Evolutionary conservation across 2,888 invertebrate species (phyloP).

Genomic region (Tenthredo amoena): DNA sequence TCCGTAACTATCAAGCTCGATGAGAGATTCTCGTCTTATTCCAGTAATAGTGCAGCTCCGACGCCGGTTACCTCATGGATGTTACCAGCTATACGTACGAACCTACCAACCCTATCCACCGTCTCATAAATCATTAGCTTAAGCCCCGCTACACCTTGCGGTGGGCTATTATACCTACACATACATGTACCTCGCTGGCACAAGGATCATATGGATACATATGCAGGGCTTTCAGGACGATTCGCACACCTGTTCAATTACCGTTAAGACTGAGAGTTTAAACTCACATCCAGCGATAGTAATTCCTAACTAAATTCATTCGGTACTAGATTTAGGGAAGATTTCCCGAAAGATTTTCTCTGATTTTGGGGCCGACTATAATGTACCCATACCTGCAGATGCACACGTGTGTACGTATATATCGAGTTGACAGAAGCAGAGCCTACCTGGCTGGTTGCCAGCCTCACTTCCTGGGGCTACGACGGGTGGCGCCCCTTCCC

Average conservation of each 20-base stretch:
- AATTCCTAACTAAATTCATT: not conserved
- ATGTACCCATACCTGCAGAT: not conserved
- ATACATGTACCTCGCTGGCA: not conserved
- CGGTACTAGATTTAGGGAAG: not conserved
- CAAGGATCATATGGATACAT: not conserved
- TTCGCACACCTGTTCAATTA: conserved; percentile 35
- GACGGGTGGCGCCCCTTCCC: conserved; percentile 57
- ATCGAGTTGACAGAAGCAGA: conserved; percentile 67
- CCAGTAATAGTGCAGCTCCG: conserved; percentile 53
- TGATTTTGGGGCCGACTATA: not conserved
- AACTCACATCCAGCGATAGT: not conserved
- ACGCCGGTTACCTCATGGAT: conserved; percentile 33
- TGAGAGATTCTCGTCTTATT: conserved; percentile 58
- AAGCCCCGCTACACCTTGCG: conserved; percentile 38
- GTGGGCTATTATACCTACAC: conserved; percentile 34
- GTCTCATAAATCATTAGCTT: conserved; percentile 40
- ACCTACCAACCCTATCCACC: not conserved
- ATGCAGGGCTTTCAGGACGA: conserved; percentile 13
- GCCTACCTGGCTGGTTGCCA: conserved; percentile 75
- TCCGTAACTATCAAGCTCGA: conserved; percentile 75
- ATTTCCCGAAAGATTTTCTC: not conserved
- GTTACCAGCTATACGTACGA: not conserved
- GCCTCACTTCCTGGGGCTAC: conserved; percentile 58
- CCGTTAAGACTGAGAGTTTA: not conserved
- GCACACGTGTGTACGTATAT: conserved; percentile 20